phyloP scores from a whole-genome alignment of 2,113 vertebrate genomes.

The Rhodinocichla rosea region DNA sequence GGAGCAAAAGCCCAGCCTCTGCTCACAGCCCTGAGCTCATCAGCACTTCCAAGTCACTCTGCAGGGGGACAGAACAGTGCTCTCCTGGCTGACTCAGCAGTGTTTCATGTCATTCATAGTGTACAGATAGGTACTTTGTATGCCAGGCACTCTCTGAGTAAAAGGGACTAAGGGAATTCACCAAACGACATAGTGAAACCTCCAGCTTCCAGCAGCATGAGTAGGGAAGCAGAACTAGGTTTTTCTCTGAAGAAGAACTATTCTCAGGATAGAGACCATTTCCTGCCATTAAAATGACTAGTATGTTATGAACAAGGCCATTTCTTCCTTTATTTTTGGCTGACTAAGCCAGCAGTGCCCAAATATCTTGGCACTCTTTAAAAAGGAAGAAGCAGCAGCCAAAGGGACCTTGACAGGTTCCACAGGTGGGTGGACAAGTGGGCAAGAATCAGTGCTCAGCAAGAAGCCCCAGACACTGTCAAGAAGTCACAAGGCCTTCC shows the following conservation, averaged over 20 bases:
- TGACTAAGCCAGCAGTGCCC: not conserved
- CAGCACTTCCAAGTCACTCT: not conserved
- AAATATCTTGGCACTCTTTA: not conserved
- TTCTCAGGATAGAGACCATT: too few relatives aligned
- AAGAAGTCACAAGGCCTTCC: not conserved
- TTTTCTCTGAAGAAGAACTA: not conserved
- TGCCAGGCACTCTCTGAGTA: not conserved
- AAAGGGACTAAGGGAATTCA: not conserved
- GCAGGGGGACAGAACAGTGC: not conserved
- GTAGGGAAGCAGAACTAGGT: not conserved
- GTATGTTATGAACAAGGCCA: too few relatives aligned
- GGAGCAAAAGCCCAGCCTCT: not conserved
- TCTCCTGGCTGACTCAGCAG: not conserved
- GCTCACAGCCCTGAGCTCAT: not conserved
- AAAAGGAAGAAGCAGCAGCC: not conserved
- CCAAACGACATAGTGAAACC: rapidly evolving
- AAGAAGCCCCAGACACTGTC: not conserved
- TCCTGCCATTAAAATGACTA: not conserved
- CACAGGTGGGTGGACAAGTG: not conserved
- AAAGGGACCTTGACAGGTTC: not conserved
- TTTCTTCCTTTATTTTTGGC: not conserved
- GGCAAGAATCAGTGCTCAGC: not conserved
- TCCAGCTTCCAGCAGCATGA: too few relatives aligned
- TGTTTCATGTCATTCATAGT: too few relatives aligned
- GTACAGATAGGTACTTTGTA: rapidly evolving